Conservation (phyloP, 2,113 vertebrate genomes). For the Loxodonta africana region DNA sequence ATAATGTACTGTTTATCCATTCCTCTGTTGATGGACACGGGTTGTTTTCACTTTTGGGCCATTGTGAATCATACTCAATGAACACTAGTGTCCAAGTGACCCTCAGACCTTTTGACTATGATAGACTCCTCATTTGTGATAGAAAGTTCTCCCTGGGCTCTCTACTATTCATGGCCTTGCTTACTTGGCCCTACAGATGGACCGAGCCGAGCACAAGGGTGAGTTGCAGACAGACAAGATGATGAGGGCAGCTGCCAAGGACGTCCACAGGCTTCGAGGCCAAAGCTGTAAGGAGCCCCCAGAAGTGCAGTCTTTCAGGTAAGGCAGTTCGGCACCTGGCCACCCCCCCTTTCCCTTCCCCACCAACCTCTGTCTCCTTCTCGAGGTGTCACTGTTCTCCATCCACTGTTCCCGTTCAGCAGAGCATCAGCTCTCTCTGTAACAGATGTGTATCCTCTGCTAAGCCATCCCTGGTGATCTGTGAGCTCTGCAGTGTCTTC, state of each 20-base stretch:
- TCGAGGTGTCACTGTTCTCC: rapidly evolving
- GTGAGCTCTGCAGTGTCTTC: not conserved
- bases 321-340: rapidly evolving
- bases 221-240: conserved; percentile 95
- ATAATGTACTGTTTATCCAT: not conserved
- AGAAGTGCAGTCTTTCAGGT: conserved; percentile 98
- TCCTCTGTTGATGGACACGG: not conserved
- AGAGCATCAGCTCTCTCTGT: not conserved
- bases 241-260: conserved; percentile 97
- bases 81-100: not conserved
- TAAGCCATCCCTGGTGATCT: not conserved
- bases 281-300: conserved; percentile 96
- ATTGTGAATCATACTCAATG: not conserved
- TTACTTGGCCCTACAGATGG: conserved; percentile 80
- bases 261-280: conserved; percentile 95
- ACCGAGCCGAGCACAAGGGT: conserved; percentile 93
- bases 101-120: not conserved
- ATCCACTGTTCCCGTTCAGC: rapidly evolving
- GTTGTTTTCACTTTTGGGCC: not conserved
- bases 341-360: not conserved
- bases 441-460: not conserved
- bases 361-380: not conserved
- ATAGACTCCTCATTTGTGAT: not conserved
- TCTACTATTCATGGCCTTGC: not conserved
- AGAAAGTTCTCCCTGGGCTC: not conserved